These are phyloP conservation scores for Acanthosepion lycidas DNA, from an alignment of 2,888 invertebrate genomes.

Conservation along the genomic window DNA sequence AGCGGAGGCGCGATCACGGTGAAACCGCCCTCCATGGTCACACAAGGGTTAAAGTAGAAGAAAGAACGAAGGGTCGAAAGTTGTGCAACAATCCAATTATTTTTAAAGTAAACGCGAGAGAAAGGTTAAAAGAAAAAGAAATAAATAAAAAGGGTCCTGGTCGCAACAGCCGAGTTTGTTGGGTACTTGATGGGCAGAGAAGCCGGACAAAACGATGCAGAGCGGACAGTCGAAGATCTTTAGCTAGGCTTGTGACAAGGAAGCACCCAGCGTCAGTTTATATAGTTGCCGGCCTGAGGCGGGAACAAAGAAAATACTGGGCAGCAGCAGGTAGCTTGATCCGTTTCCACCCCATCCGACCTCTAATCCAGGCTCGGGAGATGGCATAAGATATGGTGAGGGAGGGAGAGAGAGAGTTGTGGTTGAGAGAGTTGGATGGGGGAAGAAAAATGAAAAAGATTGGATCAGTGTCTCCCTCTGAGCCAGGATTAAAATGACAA, in stretches of 20 bases:
- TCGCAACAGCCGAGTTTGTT: not conserved
- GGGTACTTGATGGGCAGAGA: not conserved
- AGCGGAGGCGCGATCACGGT: not conserved
- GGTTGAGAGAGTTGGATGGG: too few relatives aligned
- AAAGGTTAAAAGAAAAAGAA: not conserved
- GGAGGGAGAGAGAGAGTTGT: too few relatives aligned
- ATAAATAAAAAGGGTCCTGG: not conserved
- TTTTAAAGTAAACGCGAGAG: not conserved
- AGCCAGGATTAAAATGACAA: not conserved
- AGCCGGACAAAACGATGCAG: not conserved
- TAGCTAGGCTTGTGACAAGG: not conserved
- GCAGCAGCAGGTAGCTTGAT: not conserved
- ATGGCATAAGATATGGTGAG: too few relatives aligned
- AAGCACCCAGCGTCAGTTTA: not conserved
- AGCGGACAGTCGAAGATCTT: not conserved
- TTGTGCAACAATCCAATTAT: not conserved
- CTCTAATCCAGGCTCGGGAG: not conserved
- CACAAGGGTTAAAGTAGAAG: not conserved
- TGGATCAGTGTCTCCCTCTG: not conserved
- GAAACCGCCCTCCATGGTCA: constrained; percentile 9
- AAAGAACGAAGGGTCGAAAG: not conserved
- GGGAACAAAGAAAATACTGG: not conserved
- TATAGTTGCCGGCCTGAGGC: not conserved
- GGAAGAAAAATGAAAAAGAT: too few relatives aligned
- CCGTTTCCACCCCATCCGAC: not conserved